These are phyloP conservation scores for Drosophila tanythrix DNA, from an alignment of 2,888 invertebrate genomes.

Conservation along the genomic window DNA sequence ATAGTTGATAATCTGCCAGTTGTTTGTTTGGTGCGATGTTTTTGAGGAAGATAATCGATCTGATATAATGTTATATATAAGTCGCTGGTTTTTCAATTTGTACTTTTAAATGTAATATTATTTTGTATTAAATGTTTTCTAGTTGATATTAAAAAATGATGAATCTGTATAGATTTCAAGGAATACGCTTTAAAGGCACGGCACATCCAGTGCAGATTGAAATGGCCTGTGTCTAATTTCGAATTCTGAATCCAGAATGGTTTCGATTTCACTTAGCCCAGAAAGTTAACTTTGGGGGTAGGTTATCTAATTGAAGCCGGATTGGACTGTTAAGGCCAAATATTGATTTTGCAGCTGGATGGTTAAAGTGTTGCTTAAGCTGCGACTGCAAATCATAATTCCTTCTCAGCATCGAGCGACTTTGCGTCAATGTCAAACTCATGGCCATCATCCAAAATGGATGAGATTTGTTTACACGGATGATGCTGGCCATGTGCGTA, in stretches of 20 bases:
- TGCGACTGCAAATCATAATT: slow-evolving; percentile 11
- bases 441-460: slow-evolving; percentile 51
- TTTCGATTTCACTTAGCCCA: slow-evolving; percentile 1
- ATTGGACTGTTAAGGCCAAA: slow-evolving; percentile 4
- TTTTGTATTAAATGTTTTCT: background rate
- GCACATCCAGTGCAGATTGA: background rate
- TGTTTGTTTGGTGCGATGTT: background rate
- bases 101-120: background rate
- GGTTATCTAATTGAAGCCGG: slow-evolving; percentile 16
- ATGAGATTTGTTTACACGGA: slow-evolving; percentile 58
- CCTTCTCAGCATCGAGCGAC: slow-evolving; percentile 10
- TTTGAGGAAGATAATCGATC: background rate
- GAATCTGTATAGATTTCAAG: background rate
- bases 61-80: background rate
- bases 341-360: slow-evolving; percentile 29
- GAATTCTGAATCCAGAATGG: slow-evolving; percentile 1
- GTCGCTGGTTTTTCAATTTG: background rate
- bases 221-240: background rate
- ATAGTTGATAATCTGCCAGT: background rate
- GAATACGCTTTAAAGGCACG: background rate
- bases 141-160: background rate
- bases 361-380: slow-evolving; percentile 28
- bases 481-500: slow-evolving; percentile 11
- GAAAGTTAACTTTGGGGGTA: slow-evolving; percentile 17
- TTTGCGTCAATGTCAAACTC: slow-evolving; percentile 27